Percentiles rank a stretch among this genome's conserved stretches.
Conservation (phyloP, 2,797 vertebrate species). For the Mycteria americana region DNA sequence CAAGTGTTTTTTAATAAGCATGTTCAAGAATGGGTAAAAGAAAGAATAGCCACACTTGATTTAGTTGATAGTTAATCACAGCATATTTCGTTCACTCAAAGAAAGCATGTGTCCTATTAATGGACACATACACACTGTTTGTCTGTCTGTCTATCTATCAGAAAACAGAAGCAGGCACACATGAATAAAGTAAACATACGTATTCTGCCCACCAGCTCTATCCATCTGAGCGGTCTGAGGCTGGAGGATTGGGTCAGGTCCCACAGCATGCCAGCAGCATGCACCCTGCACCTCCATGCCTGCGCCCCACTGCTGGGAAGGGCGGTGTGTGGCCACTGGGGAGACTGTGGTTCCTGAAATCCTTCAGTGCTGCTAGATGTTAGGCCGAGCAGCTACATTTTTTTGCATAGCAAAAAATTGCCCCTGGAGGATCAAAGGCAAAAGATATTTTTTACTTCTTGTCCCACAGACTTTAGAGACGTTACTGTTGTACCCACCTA, state of each 20-base stretch:
- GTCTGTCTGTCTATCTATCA: not conserved
- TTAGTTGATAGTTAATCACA: not conserved
- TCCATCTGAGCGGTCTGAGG: not conserved
- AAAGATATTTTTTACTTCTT: not conserved
- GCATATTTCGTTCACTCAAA: not conserved
- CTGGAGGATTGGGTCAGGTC: not conserved
- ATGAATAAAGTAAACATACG: not conserved
- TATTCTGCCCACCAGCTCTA: not conserved
- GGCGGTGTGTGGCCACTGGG: not conserved
- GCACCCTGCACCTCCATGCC: not conserved
- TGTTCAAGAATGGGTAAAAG: not conserved
- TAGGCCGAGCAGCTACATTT: not conserved
- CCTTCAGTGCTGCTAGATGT: not conserved
- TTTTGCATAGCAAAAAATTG: not conserved
- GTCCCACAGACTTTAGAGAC: not conserved
- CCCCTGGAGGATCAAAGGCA: not conserved
- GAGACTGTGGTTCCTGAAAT: not conserved
- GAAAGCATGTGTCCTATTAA: not conserved
- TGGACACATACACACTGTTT: not conserved
- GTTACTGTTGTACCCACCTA: not conserved
- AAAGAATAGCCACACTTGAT: not conserved
- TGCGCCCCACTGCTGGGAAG: not conserved
- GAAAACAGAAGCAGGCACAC: not conserved
- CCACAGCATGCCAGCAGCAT: fast-evolving
- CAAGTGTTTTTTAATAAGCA: not conserved